Base-by-base conservation (phyloP, 2,113 vertebrate species). In the Chrysochloris asiatica region DNA sequence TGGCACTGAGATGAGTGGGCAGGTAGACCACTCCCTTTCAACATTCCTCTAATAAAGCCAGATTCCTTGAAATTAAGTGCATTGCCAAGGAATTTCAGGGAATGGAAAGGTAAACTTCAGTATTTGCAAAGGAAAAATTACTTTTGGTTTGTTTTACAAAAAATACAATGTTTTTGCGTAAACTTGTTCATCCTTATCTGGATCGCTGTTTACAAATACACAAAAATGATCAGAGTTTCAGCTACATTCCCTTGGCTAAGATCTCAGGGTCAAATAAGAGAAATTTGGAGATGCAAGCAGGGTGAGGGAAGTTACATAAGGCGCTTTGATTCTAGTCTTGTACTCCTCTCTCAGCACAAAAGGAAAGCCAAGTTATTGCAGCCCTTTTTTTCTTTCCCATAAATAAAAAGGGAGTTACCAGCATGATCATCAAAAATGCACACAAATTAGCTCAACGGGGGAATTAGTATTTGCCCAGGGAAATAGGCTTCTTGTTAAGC, bases 11-110 rank as follows among this genome's bases (percentile, higher is more conserved):
- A 65, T 71, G n/a, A 33, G 41, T 86, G 72, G 41, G 47, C 43
- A 83, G 56, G 61, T 75, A 24, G 45, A 48, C 45, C 52, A 59
- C 76, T 79, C 79, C 83, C 89, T 93, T 56, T 92, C 50, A 54
- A 36, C 89, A 80, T 91, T 93, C 84, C 81, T 94, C 65, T 63
- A 50, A 48, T 28, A 85, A 93, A 79, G 71, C 93, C 78, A 95
- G 79, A 93, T 92, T 82, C 86, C 82, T 69, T 56, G 0, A 50
- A 59, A 76, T 93, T 48, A 83, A 92, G 69, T 14, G n/a, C 45
- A 19, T 50, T 63, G 86, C 78, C 95, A 95, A 94, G 69, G 69
- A 88, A 94, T 94, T 79, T 94, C 75, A 88, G 94, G 91, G 69
- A 63, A 76, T 56, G 50, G 52, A 28, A 79, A 92, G 83, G 80